Evolutionary conservation across 2,797 vertebrate species (phyloP), one percentile per base, ranked within the genome.

Genomic region (Triplophysa yarkandensis): DNA sequence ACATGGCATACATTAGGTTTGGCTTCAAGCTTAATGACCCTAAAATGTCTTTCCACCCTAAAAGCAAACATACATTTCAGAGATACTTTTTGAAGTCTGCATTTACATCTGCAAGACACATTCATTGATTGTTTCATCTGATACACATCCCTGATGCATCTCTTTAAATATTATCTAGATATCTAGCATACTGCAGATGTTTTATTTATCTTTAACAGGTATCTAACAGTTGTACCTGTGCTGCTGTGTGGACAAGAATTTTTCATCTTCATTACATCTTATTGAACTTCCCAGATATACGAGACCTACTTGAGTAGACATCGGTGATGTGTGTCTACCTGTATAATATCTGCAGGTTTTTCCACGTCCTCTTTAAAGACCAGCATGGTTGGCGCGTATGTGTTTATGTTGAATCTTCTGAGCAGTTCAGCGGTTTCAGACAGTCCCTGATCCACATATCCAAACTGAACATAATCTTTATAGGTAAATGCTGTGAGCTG

Each of bases 401-500:
- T 92, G 0, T 98, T 98, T 74, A 99, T 91, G 67, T 95, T 96
- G 81, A 95, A 97, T 72, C 92, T 93, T 39, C 91, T 93, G 75
- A 94, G 94, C 68, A 98, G 82, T 63, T 94, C 88, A 0, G 91
- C 92, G 0, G 92, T 91, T 68, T 97, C 96, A 34, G 91, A 89
- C 1, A 95, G 87, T 0, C 95, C 94, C 0, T 95, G 92, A 11
- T 93, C 93, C 62, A 98, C 96, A 0, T 98, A 98, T 0, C 98
- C 98, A 50, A 99, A 99, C 43, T 94, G 94, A 68, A 99, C 80
- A 69, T 96, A 94, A 71, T 98, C 96, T 41, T 93, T 95, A 81
- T 96, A 94, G 0, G 96, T 93, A 65, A 99, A 99, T 0, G 98
- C 96, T 0, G 92, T 93, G 74, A 99, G 87, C 98, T 99, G 41